phyloP scores from a whole-genome alignment of 2,797 vertebrate genomes.

The Sebastes minor region DNA sequence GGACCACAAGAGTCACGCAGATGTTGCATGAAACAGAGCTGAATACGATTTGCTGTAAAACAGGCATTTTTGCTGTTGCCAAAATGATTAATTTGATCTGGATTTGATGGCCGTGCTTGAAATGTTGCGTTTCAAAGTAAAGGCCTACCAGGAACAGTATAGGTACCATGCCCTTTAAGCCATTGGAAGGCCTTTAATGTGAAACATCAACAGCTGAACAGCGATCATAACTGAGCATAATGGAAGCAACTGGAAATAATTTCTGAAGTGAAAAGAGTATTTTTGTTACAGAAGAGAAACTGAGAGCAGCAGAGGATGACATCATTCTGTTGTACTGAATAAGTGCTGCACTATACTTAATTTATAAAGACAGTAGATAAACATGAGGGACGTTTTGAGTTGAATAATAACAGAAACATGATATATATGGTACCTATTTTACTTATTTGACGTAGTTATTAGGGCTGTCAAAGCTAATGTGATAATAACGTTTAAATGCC shows the following conservation, averaged over 20 bases:
- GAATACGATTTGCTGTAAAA: background rate
- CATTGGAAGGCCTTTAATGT: no score
- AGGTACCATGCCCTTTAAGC: no score
- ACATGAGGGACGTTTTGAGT: background rate
- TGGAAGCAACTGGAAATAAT: no score
- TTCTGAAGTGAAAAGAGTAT: no score
- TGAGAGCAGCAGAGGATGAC: background rate
- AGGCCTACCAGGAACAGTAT: background rate
- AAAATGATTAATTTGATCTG: background rate
- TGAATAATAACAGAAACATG: background rate
- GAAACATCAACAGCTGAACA: no score
- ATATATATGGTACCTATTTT: background rate
- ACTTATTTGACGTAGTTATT: no score
- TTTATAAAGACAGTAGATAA: background rate
- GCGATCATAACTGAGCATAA: no score
- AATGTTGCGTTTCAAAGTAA: background rate
- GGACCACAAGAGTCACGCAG: background rate
- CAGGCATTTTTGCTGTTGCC: background rate
- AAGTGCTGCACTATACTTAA: background rate
- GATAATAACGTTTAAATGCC: no score
- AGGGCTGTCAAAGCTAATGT: no score
- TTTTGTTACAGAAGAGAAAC: background rate
- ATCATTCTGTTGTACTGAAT: no score
- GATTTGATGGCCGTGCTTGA: background rate
- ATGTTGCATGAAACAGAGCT: background rate